Conservation (phyloP, 2,888 invertebrate species). For the Coenonympha arcania region DNA sequence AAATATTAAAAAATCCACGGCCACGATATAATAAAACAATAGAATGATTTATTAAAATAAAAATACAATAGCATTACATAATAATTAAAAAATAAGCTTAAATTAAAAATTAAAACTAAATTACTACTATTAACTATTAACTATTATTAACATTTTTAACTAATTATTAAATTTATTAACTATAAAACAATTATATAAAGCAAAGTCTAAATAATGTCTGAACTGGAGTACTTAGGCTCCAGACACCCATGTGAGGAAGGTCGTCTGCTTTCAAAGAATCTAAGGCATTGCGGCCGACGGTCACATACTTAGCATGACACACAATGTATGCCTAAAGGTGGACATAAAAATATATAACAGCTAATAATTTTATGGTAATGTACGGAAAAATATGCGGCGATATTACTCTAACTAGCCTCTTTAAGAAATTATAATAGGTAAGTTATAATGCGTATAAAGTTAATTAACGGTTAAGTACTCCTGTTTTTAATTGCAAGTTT, state of each 20-base stretch:
- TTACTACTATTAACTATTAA: too few relatives aligned
- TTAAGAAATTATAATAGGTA: neutral
- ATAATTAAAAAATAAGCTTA: too few relatives aligned
- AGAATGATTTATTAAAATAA: too few relatives aligned
- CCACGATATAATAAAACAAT: too few relatives aligned
- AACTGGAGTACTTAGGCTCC: neutral
- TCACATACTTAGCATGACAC: slow-evolving; percentile 3
- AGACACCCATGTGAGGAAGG: slow-evolving; percentile 18
- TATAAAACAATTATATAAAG: neutral
- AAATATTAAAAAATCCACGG: too few relatives aligned
- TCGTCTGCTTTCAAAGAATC: slow-evolving; percentile 25
- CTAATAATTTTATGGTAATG: slow-evolving; percentile 9
- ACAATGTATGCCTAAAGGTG: slow-evolving; percentile 8
- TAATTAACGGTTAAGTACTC: too few relatives aligned
- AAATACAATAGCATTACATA: too few relatives aligned
- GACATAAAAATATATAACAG: slow-evolving; percentile 15
- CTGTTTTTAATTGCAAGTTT: too few relatives aligned
- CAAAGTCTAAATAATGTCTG: slow-evolving; percentile 17
- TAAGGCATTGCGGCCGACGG: slow-evolving; percentile 14
- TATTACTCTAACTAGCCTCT: neutral
- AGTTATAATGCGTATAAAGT: neutral
- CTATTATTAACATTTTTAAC: too few relatives aligned
- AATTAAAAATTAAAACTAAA: too few relatives aligned
- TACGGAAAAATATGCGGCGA: slow-evolving; percentile 1
- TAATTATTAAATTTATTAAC: too few relatives aligned